Evolutionary conservation across 2,797 vertebrate species (phyloP), one percentile per base, ranked within the genome.

Genomic region (Cephalopachus bancanus): DNA sequence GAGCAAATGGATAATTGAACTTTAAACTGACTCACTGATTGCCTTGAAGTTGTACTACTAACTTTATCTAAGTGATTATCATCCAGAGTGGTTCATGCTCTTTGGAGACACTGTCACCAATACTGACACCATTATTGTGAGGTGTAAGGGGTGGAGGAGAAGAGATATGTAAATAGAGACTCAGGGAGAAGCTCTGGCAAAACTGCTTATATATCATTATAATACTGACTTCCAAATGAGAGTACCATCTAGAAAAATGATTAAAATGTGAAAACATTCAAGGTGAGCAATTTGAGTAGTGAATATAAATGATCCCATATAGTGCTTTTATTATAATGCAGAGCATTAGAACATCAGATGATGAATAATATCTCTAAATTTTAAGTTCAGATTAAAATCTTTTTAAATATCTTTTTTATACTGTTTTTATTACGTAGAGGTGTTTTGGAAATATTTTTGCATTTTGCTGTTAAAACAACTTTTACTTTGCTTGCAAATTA

Each of bases 401-500:
- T 83, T 95, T 81, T 53, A 86, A 85, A 95, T 96, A 2, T 76
- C 6, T 19, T 81, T 89, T 89, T 26, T 53, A 74, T 7, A 65
- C 10, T 85, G 22, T 89, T 93, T 96, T 96, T 26, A 80, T 78
- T 91, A 57, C 10, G 28, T 51, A 86, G 85, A 93, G 8, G 4
- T 81, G 92, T 94, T 87, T 57, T 28, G 26, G 55, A 83, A 93
- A 69, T 86, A 62, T 24, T 76, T 93, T 85, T 81, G 16, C 24
- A 26, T 84, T 93, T 93, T 96, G 30, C n/a, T 94, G 51, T 83
- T 78, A 89, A 92, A 81, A 60, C 72, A 60, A 86, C 76, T 93
- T 95, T 97, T 94, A 60, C 20, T 80, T 93, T 44, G 59, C 14
- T 76, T 91, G 83, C 74, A 76, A 81, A 65, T 96, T 90, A 44